Evolutionary conservation across 2,888 invertebrate species (phyloP).

Genomic region (Erpobdella octoculata): DNA sequence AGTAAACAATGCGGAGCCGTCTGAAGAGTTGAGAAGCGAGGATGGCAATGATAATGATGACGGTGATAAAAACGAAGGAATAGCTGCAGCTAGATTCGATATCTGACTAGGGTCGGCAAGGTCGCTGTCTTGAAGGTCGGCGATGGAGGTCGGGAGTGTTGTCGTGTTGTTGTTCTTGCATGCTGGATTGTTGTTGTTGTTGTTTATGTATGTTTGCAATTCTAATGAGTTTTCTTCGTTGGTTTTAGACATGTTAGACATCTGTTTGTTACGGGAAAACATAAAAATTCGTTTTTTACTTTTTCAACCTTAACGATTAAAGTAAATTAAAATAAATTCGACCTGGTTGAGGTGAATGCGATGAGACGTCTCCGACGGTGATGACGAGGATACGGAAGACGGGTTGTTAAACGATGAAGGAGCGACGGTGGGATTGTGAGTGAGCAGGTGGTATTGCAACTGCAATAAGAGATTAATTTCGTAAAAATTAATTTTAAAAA

Average conservation of each 20-base stretch:
- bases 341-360: too few species aligned
- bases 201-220: constrained; percentile 16
- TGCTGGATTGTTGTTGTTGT: constrained; percentile 13
- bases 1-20: too few species aligned
- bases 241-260: neutral
- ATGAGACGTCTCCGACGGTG: too few species aligned
- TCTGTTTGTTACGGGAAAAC: neutral
- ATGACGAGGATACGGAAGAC: neutral
- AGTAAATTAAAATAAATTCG: too few species aligned
- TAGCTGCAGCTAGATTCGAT: neutral
- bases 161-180: neutral
- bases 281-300: too few species aligned
- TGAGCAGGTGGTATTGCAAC: constrained; percentile 8
- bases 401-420: neutral
- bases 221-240: neutral
- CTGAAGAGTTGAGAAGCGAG: neutral
- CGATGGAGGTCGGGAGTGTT: neutral
- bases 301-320: too few species aligned
- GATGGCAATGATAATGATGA: neutral
- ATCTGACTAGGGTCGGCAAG: too few species aligned
- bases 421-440: neutral
- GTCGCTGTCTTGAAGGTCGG: neutral
- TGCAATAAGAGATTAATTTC: neutral
- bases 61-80: neutral
- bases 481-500: neutral